Evolutionary conservation across 2,113 vertebrate genomes (phyloP), one percentile per base, ranked within the genome.

Genomic region (Phrynocephalus versicolor): DNA sequence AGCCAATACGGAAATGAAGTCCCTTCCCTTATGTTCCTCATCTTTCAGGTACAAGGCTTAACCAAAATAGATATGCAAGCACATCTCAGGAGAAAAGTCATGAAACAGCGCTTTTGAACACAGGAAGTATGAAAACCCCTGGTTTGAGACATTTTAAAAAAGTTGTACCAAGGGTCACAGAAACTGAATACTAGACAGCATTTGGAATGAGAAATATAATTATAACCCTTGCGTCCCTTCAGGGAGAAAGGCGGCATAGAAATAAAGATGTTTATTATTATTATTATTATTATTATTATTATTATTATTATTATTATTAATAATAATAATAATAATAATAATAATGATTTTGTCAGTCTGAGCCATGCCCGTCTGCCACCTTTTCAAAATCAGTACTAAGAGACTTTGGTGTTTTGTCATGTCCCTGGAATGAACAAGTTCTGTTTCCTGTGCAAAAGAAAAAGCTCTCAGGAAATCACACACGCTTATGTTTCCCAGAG

Each of bases 381-480:
- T 13, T 87, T 64, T 64, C 6, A 1, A 57, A 80, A 67, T 82
- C 85, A 67, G 3, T 13, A 88, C 88, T 86, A 78, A 84, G 80
- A 87, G 62, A 83, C 5, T 33, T 88, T 45, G 2, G 33, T 33
- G 14, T 88, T 79, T 90, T 27, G 0, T 90, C 89, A 72, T 25
- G 81, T 77, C 81, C 86, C 71, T 77, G 85, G 84, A 89, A 82
- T 45, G 83, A 88, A 74, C 76, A 88, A 89, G 84, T 70, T 78
- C n/a, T 65, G 75, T 21, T 74, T 35, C 71, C 35, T 75, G 73
- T 23, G 3, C 58, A 82, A 79, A 87, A 86, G 90, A 84, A 92
- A 23, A 70, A 81, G 62, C 51, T 81, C 77, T 89, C 82, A 69
- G 76, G 51, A 93, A 92, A 89, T 78, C 86, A 88, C 5, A 60